Evolutionary conservation across 2,113 vertebrate species (phyloP).

Genomic region (Spermophilus dauricus): DNA sequence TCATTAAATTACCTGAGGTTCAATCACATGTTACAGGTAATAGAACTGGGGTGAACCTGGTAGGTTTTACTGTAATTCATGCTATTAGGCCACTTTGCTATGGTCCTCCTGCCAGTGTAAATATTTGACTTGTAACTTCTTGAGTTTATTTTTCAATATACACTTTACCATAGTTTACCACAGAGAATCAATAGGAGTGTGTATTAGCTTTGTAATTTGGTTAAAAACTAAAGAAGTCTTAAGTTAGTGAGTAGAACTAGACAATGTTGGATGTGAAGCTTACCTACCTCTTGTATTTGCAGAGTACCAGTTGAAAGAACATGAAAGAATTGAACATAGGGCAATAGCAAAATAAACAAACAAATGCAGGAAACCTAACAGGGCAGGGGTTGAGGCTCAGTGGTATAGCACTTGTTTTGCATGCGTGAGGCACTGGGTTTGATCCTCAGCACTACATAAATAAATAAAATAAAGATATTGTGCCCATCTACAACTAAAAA

Average conservation of each 20-base stretch:
- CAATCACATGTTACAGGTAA: neutral
- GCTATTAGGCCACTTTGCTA: neutral
- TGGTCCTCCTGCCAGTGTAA: neutral
- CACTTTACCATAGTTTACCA: conserved; percentile 10
- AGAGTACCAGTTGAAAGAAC: neutral
- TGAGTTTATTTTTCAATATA: conserved; percentile 29
- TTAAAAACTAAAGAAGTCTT: neutral
- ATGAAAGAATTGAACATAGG: neutral
- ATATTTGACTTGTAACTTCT: neutral
- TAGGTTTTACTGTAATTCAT: neutral
- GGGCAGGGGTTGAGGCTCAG: too few relatives aligned
- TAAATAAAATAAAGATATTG: too few relatives aligned
- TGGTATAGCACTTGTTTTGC: too few relatives aligned
- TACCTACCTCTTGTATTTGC: neutral
- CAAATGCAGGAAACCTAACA: too few relatives aligned
- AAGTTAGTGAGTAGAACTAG: neutral
- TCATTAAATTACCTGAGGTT: neutral
- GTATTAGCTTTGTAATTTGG: conserved; percentile 40
- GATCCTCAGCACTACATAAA: too few relatives aligned
- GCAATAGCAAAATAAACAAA: neutral
- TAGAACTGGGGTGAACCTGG: neutral
- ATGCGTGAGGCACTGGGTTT: too few relatives aligned
- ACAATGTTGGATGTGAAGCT: neutral
- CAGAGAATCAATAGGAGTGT: neutral
- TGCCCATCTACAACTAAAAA: too few relatives aligned